These are phyloP conservation scores for Nerophis ophidion DNA, from an alignment of 2,113 vertebrate genomes.

Conservation along the genomic window DNA sequence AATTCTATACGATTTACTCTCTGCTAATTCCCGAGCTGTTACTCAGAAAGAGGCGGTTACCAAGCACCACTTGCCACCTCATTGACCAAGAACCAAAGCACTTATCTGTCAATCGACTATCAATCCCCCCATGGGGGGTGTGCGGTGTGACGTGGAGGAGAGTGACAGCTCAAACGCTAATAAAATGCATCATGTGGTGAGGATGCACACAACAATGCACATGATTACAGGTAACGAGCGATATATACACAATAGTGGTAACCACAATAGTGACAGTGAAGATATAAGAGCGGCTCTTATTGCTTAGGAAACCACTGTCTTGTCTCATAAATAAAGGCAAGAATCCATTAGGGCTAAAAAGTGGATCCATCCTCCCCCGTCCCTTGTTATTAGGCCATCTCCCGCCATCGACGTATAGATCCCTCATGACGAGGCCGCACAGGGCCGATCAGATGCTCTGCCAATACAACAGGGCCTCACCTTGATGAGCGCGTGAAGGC, in stretches of 20 bases:
- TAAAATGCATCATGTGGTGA: slow-evolving; percentile 38
- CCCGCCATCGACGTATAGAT: slow-evolving; percentile 44
- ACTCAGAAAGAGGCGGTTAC: background rate
- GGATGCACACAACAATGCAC: slow-evolving; percentile 6
- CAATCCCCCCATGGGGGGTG: slow-evolving; percentile 35
- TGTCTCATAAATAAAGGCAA: slow-evolving; percentile 62
- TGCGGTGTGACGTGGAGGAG: slow-evolving; percentile 27
- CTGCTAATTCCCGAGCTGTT: background rate
- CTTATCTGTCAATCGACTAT: slow-evolving; percentile 33
- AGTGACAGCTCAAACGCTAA: slow-evolving; percentile 41
- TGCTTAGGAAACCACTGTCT: slow-evolving; percentile 54
- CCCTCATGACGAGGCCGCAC: slow-evolving; percentile 43
- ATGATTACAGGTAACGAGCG: too few species aligned
- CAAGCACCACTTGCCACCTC: background rate
- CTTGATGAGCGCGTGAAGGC: slow-evolving; percentile 51
- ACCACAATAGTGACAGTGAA: slow-evolving; percentile 57
- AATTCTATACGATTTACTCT: background rate
- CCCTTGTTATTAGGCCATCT: slow-evolving; percentile 60
- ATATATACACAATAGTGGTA: slow-evolving; percentile 28
- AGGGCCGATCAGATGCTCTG: slow-evolving; percentile 21
- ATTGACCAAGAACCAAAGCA: background rate
- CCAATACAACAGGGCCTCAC: slow-evolving; percentile 25
- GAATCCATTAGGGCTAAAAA: slow-evolving; percentile 44
- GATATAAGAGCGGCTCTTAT: slow-evolving; percentile 56
- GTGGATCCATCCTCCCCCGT: slow-evolving; percentile 50